These are phyloP conservation scores for Spheniscus humboldti DNA, from an alignment of 2,797 vertebrate species.

Conservation along the genomic window DNA sequence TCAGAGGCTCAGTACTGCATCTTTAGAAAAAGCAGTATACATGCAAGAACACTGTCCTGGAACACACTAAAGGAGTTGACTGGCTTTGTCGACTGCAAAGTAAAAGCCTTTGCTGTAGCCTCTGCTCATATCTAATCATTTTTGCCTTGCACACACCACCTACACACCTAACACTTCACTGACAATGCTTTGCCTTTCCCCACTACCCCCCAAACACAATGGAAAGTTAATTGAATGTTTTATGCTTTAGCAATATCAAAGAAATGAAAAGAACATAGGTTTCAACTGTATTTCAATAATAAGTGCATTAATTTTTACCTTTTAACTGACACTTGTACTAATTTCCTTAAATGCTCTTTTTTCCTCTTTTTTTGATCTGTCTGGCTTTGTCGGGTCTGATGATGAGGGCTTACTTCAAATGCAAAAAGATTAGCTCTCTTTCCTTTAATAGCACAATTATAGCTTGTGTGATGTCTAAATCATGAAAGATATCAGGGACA, in stretches of 20 bases:
- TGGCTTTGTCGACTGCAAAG: not conserved
- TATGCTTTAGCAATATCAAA: conserved; percentile 78
- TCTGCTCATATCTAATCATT: not conserved
- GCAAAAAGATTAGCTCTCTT: conserved; percentile 80
- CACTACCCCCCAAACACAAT: conserved; percentile 70
- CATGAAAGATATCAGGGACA: conserved; percentile 76
- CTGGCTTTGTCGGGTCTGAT: conserved; percentile 77
- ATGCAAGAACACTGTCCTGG: not conserved
- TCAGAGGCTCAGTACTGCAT: not conserved
- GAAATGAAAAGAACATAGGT: conserved; percentile 79
- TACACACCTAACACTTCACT: conserved; percentile 59
- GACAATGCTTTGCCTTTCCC: conserved; percentile 66
- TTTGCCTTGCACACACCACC: conserved; percentile 41
- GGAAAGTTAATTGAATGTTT: conserved; percentile 83
- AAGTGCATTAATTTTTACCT: conserved; percentile 82
- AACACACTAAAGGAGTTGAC: not conserved
- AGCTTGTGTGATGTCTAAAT: conserved; percentile 77
- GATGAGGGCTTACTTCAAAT: conserved; percentile 81
- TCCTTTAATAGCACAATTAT: conserved; percentile 78
- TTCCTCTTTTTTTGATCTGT: conserved; percentile 82
- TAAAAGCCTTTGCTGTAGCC: not conserved
- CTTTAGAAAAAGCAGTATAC: not conserved
- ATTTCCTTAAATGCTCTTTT: conserved; percentile 81
- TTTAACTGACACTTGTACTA: conserved; percentile 84
- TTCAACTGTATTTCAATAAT: conserved; percentile 81